Evolutionary conservation across 2,113 vertebrate species (phyloP), one percentile per base, ranked within the genome.

Genomic region (Mesocricetus auratus): DNA sequence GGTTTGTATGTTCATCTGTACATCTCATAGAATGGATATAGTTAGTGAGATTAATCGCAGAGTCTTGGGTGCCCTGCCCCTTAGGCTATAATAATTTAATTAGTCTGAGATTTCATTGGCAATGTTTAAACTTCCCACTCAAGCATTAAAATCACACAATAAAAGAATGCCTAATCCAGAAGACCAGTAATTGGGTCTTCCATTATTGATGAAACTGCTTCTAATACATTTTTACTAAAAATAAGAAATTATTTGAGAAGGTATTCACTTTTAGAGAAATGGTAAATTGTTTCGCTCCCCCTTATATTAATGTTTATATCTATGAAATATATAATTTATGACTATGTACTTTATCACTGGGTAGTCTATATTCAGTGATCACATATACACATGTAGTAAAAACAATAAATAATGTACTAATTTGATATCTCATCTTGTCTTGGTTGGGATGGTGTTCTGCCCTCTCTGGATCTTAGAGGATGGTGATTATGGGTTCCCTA

Each of bases 81-180:
- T 95, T 93, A 97, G 97, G 96, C 50, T 77, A 86, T 74, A 97
- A 97, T 96, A 92, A 98, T 96, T 98, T 97, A 97, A 97, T 97
- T 98, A 97, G 81, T 58, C 91, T 94, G 94, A 97, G 97, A 97
- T 97, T 98, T 97, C 94, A 97, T 58, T 85, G 86, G 79, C 89
- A 97, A 91, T 53, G 83, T 78, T 90, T 90, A 88, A 98, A 98
- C 81, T 97, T 98, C 94, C 93, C 86, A 90, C 96, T 97, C 89
- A 89, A 95, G 50, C 89, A 96, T 95, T 87, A 98, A 97, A 97
- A 97, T 89, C 91, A 94, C 39, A 39, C 53, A 31, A 36, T 94
- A 94, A 97, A 97, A 95, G 83, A 95, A 96, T 89, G 96, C 79
- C 92, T 97, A 98, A 97, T 88, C 79, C 75, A 96, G 93, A 94